Percentiles rank a stretch among this genome's conserved stretches.
Evolutionary conservation across 1,140 invertebrate genomes (phyloP).

Genomic region (Anoplophora glabripennis): DNA sequence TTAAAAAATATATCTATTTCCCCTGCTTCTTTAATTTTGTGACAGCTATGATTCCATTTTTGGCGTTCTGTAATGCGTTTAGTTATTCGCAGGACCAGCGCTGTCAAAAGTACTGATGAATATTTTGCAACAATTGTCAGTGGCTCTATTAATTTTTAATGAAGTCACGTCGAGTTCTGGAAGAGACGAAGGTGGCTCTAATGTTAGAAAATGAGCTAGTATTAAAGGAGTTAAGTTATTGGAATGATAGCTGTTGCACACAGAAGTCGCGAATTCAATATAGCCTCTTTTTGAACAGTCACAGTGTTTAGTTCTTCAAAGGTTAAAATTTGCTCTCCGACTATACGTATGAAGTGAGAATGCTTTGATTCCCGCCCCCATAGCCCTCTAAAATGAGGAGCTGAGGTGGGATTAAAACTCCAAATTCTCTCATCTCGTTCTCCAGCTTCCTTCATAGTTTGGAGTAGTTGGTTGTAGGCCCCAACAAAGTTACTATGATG

Average conservation of each 20-base stretch:
- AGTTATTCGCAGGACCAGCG: too few relatives aligned
- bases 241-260: slow-evolving; percentile 28
- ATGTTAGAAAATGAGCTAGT: slow-evolving; percentile 48
- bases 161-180: too few relatives aligned
- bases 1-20: too few relatives aligned
- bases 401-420: slow-evolving; percentile 45
- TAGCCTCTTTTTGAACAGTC: slow-evolving; percentile 25
- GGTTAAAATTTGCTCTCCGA: slow-evolving; percentile 11
- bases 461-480: slow-evolving; percentile 31
- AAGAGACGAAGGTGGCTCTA: slow-evolving; percentile 26
- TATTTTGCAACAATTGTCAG: neutral
- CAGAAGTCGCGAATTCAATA: slow-evolving; percentile 42
- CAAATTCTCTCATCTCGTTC: slow-evolving; percentile 39
- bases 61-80: too few relatives aligned
- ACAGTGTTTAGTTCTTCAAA: slow-evolving; percentile 28
- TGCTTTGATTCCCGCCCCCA: slow-evolving; percentile 35
- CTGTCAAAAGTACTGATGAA: neutral
- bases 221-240: too few relatives aligned
- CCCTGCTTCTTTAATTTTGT: neutral
- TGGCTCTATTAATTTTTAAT: too few relatives aligned
- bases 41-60: neutral
- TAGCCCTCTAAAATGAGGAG: slow-evolving; percentile 46
- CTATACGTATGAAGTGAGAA: slow-evolving; percentile 18
- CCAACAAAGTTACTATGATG: slow-evolving; percentile 45
- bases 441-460: too few relatives aligned